These are phyloP conservation scores for Halcyon leucocephala DNA, from an alignment of 2,797 vertebrate genomes.

Conservation along the genomic window DNA sequence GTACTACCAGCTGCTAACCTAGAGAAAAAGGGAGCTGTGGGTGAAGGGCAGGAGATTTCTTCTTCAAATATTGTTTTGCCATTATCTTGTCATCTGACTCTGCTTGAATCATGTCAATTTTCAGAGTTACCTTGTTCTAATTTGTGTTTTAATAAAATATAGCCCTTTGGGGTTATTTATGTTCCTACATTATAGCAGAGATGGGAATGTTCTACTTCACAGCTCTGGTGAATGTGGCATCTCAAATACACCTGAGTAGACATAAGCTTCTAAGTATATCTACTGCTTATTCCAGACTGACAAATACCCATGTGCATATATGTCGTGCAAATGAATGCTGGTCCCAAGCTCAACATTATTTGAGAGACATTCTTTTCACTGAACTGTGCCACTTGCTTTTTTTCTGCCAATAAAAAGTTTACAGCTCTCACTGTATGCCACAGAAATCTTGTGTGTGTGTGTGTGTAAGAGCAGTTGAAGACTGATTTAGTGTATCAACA, in stretches of 20 bases:
- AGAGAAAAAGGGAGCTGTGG: background rate
- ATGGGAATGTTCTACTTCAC: background rate
- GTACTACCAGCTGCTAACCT: background rate
- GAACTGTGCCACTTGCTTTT: background rate
- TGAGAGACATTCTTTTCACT: background rate
- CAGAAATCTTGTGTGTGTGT: background rate
- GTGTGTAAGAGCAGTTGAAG: background rate
- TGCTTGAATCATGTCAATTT: background rate
- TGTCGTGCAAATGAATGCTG: background rate
- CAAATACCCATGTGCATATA: background rate
- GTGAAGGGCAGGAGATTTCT: background rate
- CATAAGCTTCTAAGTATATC: background rate
- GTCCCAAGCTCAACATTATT: background rate
- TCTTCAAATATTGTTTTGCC: background rate
- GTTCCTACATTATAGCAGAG: background rate
- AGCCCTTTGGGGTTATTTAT: background rate
- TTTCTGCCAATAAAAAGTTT: background rate
- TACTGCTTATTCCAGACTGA: background rate
- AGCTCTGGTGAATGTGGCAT: background rate
- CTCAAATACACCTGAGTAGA: fast-evolving
- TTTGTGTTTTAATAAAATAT: background rate
- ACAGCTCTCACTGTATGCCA: background rate
- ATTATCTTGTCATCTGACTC: background rate
- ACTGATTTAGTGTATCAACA: background rate
- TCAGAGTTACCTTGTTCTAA: background rate